A percentile compares a stretch with the other conserved stretches of the same genome.
phyloP scores from a whole-genome alignment of 2,113 vertebrate genomes.

The Takifugu bimaculatus region DNA sequence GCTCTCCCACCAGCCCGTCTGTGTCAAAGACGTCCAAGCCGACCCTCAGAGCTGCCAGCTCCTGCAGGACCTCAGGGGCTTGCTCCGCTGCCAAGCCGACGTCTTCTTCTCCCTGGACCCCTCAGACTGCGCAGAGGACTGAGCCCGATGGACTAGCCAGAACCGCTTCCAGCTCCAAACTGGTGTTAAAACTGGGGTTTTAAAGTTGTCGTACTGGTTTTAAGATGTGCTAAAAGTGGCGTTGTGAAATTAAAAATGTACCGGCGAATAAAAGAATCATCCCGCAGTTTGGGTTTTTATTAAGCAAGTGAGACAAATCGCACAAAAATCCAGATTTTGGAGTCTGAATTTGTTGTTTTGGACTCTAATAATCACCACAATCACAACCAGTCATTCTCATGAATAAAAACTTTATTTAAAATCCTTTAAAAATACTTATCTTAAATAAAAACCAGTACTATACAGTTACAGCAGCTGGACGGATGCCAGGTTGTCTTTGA shows the following conservation, averaged over 20 bases:
- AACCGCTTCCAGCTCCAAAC: not conserved
- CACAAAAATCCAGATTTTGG: no score
- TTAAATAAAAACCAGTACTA: not conserved
- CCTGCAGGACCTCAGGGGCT: slow-evolving; percentile 42
- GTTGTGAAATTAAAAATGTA: no score
- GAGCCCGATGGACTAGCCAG: slow-evolving; percentile 12
- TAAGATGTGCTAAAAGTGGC: no score
- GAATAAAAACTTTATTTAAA: slow-evolving; percentile 58
- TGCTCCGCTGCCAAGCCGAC: slow-evolving; percentile 69
- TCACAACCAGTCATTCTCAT: no score
- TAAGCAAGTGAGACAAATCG: no score
- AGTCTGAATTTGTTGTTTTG: not conserved
- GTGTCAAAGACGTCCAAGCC: slow-evolving; percentile 68
- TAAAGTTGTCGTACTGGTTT: no score
- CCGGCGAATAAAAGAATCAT: no score
- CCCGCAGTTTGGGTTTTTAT: no score
- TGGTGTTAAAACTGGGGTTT: no score
- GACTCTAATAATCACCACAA: no score
- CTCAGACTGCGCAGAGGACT: slow-evolving; percentile 46
- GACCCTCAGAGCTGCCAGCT: slow-evolving; percentile 75
- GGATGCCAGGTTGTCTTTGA: slow-evolving; percentile 58
- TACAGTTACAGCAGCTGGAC: slow-evolving; percentile 54
- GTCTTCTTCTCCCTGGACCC: slow-evolving; percentile 69
- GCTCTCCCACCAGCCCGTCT: slow-evolving; percentile 62
- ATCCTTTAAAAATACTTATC: no score